Conservation (phyloP, 2,888 invertebrate species). For the Hymenopus coronatus region DNA sequence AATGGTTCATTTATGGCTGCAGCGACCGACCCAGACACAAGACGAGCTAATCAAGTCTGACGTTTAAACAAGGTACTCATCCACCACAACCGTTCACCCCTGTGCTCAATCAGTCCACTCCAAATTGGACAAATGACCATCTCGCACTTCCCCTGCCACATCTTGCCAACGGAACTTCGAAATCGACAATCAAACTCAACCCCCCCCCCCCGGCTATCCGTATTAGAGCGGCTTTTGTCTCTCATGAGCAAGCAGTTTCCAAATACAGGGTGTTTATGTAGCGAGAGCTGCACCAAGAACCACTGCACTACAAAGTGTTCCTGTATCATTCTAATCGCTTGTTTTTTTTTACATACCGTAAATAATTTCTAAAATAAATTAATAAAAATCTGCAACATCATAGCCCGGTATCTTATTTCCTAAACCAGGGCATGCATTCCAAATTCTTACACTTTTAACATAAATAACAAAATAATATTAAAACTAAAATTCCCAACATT, state of each 20-base stretch:
- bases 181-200: neutral
- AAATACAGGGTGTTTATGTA: neutral
- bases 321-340: too few species aligned
- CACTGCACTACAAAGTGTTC: too few species aligned
- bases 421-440: too few species aligned
- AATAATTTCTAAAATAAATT: too few species aligned
- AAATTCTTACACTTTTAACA: too few species aligned
- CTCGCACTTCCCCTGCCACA: neutral
- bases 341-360: too few species aligned
- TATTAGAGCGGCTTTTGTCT: neutral
- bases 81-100: neutral
- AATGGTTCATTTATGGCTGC: too few species aligned
- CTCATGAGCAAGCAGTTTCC: neutral
- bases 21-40: neutral
- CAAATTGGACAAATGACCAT: neutral
- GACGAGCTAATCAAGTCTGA: neutral
- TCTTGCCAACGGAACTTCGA: neutral
- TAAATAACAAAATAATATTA: too few species aligned
- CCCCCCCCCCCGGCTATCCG: neutral
- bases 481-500: too few species aligned
- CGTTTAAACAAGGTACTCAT: neutral
- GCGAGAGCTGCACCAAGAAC: neutral
- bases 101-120: neutral
- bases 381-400: too few species aligned
- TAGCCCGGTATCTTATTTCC: too few species aligned